Evolutionary conservation across 2,888 invertebrate species (phyloP).

Genomic region (Caenorhabditis sp.): DNA sequence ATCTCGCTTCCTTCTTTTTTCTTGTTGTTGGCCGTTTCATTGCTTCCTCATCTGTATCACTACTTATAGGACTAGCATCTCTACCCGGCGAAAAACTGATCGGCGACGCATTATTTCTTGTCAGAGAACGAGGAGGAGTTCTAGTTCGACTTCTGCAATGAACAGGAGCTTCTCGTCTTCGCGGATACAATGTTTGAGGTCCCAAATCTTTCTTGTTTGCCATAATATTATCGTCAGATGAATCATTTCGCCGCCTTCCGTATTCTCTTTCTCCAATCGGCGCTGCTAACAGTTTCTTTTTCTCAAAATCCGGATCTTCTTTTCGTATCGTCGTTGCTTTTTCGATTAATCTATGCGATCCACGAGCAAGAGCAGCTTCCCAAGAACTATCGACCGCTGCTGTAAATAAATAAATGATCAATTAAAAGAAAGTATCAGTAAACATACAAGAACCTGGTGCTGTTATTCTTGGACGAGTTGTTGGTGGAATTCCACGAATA

Average conservation of each 20-base stretch:
- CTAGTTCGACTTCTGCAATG: background rate
- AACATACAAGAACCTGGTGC: background rate
- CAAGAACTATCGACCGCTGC: background rate
- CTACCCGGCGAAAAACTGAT: conserved; percentile 20
- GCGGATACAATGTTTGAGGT: background rate
- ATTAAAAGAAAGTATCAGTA: background rate
- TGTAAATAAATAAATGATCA: background rate
- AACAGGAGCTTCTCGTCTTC: background rate
- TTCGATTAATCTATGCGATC: background rate
- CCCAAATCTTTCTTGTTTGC: background rate
- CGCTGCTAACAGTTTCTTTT: conserved; percentile 4
- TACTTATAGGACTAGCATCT: conserved; percentile 29
- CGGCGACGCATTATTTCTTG: background rate
- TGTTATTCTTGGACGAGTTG: background rate
- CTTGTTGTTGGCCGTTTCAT: conserved; percentile 3
- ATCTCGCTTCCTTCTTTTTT: background rate
- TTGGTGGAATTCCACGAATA: background rate
- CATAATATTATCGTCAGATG: background rate
- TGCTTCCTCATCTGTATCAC: conserved; percentile 40
- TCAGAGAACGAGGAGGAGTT: background rate
- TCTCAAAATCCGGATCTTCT: conserved; percentile 11
- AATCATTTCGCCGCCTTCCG: background rate
- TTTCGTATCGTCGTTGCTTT: conserved; percentile 1
- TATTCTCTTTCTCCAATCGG: conserved; percentile 8
- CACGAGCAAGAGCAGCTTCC: background rate